Conservation (phyloP, 2,797 vertebrate species). For the Selene dorsalis region DNA sequence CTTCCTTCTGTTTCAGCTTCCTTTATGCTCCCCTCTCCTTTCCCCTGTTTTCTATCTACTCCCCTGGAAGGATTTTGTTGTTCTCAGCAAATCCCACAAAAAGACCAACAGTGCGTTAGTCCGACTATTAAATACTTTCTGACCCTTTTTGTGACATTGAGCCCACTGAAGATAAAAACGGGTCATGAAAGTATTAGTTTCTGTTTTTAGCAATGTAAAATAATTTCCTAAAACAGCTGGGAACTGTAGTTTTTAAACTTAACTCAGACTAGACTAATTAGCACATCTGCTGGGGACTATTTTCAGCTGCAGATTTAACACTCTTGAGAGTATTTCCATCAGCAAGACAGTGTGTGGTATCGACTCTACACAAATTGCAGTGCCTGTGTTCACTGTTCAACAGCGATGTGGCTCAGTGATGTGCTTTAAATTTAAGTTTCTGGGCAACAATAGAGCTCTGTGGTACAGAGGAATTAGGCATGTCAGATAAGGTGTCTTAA, state of each 20-base stretch:
- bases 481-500: no score
- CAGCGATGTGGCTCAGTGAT: neutral
- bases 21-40: neutral
- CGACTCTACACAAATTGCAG: neutral
- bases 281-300: neutral
- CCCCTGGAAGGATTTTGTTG: slow-evolving; percentile 10
- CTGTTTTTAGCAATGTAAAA: neutral
- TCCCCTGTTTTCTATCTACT: neutral
- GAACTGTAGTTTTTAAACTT: neutral
- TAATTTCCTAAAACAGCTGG: neutral
- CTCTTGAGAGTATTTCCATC: slow-evolving; percentile 20
- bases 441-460: neutral
- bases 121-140: neutral
- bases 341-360: neutral
- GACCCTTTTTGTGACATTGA: neutral
- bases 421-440: slow-evolving; percentile 1
- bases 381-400: neutral
- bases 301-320: slow-evolving; percentile 5
- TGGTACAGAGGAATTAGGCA: neutral
- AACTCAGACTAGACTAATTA: neutral
- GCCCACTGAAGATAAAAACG: neutral
- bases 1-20: neutral
- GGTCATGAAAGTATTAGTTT: neutral
- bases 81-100: slow-evolving; percentile 8
- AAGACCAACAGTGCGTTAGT: neutral